Evolutionary conservation across 2,888 invertebrate genomes (phyloP).

Genomic region (Lordiphosa fenestrarum): DNA sequence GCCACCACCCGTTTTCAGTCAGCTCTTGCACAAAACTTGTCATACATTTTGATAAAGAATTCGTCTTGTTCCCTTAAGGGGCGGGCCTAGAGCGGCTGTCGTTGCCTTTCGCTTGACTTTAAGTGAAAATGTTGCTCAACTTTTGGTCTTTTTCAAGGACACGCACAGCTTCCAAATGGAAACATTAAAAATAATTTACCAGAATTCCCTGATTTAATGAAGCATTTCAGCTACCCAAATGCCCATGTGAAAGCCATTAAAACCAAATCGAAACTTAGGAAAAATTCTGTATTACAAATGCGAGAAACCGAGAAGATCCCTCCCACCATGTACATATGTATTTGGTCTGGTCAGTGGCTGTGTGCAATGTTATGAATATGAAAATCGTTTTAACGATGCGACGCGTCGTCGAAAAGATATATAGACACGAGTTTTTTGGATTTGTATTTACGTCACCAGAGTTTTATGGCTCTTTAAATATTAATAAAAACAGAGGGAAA

Average conservation of each 20-base stretch:
- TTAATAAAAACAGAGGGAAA: conserved; percentile 42
- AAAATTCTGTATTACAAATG: conserved; percentile 29
- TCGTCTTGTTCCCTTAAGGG: conserved; percentile 45
- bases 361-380: conserved; percentile 51
- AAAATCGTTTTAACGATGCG: conserved; percentile 64
- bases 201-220: conserved; percentile 1
- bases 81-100: conserved; percentile 31
- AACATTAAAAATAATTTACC: too few species aligned
- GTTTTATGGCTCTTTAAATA: conserved; percentile 67
- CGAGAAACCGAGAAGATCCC: neutral
- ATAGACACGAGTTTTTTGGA: conserved; percentile 15
- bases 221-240: conserved; percentile 15
- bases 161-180: neutral
- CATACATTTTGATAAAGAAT: conserved; percentile 70
- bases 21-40: conserved; percentile 55
- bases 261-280: conserved; percentile 17
- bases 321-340: neutral
- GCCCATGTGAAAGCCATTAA: conserved; percentile 54
- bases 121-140: too few species aligned
- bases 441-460: conserved; percentile 65
- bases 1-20: neutral
- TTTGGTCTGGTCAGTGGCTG: conserved; percentile 7
- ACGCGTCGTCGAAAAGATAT: conserved; percentile 38
- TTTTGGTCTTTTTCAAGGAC: conserved; percentile 5
- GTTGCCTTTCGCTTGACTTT: neutral